Base-by-base conservation (phyloP, 2,113 vertebrate genomes). In the Macaca mulatta region DNA sequence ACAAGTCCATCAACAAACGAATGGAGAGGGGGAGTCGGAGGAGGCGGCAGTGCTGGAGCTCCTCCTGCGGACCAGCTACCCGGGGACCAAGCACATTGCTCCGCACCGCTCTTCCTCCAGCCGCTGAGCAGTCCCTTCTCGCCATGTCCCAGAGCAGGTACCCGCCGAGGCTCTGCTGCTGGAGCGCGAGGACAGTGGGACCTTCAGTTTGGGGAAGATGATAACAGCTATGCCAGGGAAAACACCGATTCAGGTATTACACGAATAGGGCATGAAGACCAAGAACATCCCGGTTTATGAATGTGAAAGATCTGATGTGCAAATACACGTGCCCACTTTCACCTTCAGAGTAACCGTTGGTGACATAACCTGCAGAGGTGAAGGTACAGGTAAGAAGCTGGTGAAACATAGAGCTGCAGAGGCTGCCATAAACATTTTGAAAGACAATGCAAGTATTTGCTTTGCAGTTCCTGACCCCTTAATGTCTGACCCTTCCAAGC, bases 381-480 rank as follows among this genome's bases (percentile, higher is more conserved):
- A 99, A 97, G 99, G 99, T 52, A 90, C 98, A 22, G 99, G 99
- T 98, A 99, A 99, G 99, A 99, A 99, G 98, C 98, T 99, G 84
- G 99, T 99, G 20, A 99, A 99, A 98, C 99, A 99, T 10, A 98
- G 98, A 98, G 99, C 99, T 96, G 99, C 99, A 80, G 99, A 99
- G 92, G 99, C 99, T 45, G 99, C 99, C 27, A 97, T 99, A 89
- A 98, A 98, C 90, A 83, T 98, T 94, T 97, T 99, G 94, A 98
- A 99, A 93, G 98, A 98, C 96, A 98, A 98, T 52, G 72, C 97
- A 94, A 98, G 97, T 94, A 87, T 97, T 93, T 95, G 97, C 96
- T 98, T 98, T 98, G 97, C 98, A 97, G 94, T 97, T 96, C 97
- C 98, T 94, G 98, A 98, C 61, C 96, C 98, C 35, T 90, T 95